Evolutionary conservation across 2,113 vertebrate species (phyloP).

Genomic region (Urocolius indicus): DNA sequence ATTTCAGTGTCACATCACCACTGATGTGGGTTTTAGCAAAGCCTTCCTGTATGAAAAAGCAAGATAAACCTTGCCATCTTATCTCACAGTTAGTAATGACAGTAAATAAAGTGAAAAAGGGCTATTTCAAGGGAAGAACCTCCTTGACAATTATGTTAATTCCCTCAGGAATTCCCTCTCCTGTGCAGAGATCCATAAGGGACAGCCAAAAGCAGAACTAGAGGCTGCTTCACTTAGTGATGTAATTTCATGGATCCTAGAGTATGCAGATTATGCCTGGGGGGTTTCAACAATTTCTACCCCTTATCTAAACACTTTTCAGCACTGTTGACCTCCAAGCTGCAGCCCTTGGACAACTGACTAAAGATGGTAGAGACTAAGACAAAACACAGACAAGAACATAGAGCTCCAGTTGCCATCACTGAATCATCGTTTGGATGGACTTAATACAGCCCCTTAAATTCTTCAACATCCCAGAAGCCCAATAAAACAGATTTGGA

Average conservation of each 20-base stretch:
- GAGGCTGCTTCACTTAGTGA: neutral
- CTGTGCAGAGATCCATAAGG: neutral
- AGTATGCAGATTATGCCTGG: neutral
- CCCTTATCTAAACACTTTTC: neutral
- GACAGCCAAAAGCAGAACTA: neutral
- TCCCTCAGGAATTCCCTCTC: neutral
- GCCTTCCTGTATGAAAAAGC: accelerated
- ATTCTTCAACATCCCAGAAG: constrained; percentile 5
- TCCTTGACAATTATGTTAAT: neutral
- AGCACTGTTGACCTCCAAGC: neutral
- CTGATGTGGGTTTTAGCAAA: neutral
- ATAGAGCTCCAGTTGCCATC: neutral
- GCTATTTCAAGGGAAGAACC: neutral
- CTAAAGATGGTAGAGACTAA: neutral
- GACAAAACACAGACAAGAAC: neutral
- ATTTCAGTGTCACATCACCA: neutral
- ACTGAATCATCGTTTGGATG: neutral
- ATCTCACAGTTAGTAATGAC: neutral
- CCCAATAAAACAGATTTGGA: neutral
- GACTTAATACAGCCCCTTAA: neutral
- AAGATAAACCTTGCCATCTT: neutral
- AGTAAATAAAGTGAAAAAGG: accelerated
- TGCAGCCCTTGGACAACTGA: neutral
- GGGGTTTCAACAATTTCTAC: neutral
- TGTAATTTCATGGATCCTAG: neutral